Evolutionary conservation across 2,888 invertebrate species (phyloP).

Genomic region (Syrphus vitripennis): DNA sequence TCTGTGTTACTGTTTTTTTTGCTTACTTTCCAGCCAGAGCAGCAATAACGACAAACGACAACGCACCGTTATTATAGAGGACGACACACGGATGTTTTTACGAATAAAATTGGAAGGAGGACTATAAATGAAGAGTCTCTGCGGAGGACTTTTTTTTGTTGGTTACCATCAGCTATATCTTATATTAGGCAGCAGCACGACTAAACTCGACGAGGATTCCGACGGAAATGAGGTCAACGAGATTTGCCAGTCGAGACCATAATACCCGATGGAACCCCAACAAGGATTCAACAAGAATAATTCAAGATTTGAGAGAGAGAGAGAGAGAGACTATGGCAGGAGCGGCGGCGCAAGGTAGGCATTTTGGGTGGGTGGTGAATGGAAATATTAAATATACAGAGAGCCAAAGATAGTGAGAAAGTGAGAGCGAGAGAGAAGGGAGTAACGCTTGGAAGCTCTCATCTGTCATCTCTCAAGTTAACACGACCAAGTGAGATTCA

Average conservation of each 20-base stretch:
- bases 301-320: slow-evolving; percentile 23
- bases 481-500: background rate
- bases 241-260: slow-evolving; percentile 56
- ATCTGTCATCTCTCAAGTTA: background rate
- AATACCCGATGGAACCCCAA: slow-evolving; percentile 48
- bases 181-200: slow-evolving; percentile 28
- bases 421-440: background rate
- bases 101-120: slow-evolving; percentile 23
- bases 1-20: slow-evolving; percentile 45
- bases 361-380: background rate
- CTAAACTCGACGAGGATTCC: slow-evolving; percentile 56
- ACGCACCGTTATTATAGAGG: slow-evolving; percentile 3
- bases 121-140: background rate
- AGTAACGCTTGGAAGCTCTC: too few relatives aligned
- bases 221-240: slow-evolving; percentile 70
- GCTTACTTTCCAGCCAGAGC: background rate
- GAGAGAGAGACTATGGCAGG: background rate
- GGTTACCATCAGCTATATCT: background rate
- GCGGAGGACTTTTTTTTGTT: background rate
- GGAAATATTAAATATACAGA: slow-evolving; percentile 16
- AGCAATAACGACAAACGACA: background rate
- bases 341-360: slow-evolving; percentile 24
- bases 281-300: slow-evolving; percentile 38
- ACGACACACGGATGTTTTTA: slow-evolving; percentile 3
- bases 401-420: background rate